These are phyloP conservation scores for Ictalurus punctatus DNA, from an alignment of 2,113 vertebrate genomes.

Conservation along the genomic window DNA sequence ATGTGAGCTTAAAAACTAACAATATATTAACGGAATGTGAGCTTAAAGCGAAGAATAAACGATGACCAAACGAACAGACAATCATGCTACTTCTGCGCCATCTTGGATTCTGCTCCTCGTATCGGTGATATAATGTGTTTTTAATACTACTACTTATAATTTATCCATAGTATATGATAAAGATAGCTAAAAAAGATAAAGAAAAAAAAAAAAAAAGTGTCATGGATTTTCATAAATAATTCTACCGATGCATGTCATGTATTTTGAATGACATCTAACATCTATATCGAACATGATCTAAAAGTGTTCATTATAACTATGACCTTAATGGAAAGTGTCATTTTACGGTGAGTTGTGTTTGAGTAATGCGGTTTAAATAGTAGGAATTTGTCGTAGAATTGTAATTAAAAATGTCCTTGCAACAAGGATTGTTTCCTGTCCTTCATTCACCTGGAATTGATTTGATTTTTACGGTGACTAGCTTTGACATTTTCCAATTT, in stretches of 20 bases:
- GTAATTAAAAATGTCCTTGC: neutral
- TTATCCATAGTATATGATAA: neutral
- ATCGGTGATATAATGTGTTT: neutral
- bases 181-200: neutral
- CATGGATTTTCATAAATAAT: neutral
- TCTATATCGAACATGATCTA: neutral
- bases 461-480: neutral
- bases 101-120: neutral
- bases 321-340: neutral
- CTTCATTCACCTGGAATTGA: neutral
- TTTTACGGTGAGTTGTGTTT: neutral
- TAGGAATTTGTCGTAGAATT: neutral
- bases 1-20: too few relatives aligned
- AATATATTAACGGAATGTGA: too few relatives aligned
- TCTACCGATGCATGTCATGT: neutral
- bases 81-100: too few relatives aligned
- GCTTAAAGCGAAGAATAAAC: too few relatives aligned
- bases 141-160: neutral
- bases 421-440: neutral
- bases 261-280: neutral
- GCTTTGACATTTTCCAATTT: slow-evolving; percentile 10
- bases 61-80: too few relatives aligned
- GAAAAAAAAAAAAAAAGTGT: neutral
- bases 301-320: neutral
- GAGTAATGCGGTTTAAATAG: neutral